Conservation (phyloP, 1,140 invertebrate genomes). For the Bemisia tabaci region DNA sequence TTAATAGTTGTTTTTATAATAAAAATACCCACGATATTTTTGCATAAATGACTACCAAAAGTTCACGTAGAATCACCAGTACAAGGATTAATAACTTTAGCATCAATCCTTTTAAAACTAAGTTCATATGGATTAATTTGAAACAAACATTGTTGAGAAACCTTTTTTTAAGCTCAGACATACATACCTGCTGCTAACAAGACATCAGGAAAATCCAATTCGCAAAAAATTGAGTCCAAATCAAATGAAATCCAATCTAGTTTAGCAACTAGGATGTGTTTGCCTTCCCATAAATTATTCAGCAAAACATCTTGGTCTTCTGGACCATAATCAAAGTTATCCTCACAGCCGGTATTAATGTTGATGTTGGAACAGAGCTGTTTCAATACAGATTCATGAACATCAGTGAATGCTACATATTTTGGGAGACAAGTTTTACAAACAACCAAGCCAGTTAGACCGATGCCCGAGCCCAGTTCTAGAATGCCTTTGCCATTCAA, state of each 20-base stretch:
- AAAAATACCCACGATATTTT: too few relatives aligned
- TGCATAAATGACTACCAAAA: too few relatives aligned
- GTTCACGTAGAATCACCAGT: too few relatives aligned
- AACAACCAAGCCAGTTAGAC: background rate
- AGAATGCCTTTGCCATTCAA: background rate
- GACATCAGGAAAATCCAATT: background rate
- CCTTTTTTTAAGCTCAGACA: too few relatives aligned
- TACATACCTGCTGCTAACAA: background rate
- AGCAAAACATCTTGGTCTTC: too few relatives aligned
- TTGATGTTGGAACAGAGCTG: background rate
- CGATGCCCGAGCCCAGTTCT: conserved; percentile 5
- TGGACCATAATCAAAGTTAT: too few relatives aligned
- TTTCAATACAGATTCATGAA: background rate
- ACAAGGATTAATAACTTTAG: too few relatives aligned
- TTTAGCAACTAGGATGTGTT: background rate
- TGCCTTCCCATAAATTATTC: background rate
- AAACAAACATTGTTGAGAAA: too few relatives aligned
- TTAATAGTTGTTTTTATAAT: too few relatives aligned
- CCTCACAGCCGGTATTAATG: too few relatives aligned
- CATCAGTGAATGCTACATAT: background rate
- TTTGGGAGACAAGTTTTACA: background rate
- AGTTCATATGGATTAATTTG: too few relatives aligned
- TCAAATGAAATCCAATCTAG: background rate
- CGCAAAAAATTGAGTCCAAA: background rate
- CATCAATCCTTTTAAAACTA: too few relatives aligned